Evolutionary conservation across 2,113 vertebrate species (phyloP), one percentile per base, ranked within the genome.

Genomic region (Xiphophorus hellerii): DNA sequence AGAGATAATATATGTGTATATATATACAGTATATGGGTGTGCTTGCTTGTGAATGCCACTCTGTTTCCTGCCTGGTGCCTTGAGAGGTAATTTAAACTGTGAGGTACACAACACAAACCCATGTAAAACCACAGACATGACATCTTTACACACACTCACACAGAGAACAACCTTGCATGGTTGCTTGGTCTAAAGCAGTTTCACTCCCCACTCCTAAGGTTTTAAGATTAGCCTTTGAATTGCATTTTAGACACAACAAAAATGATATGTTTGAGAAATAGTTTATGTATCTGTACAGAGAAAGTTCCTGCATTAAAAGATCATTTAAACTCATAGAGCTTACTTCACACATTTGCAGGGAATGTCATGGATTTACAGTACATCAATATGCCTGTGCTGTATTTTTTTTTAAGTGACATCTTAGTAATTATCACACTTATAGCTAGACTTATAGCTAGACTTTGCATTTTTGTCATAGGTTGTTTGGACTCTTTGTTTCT

Each of bases 61-160:
- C 25, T 69, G 44, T 66, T 86, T 61, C 54, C 69, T 37, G 73
- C 77, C 20, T 77, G n/a, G 37, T 63, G 73, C 74, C 42, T 61
- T 63, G 78, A 66, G 80, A 79, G 68, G 69, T 88, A 78, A 90
- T 90, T 73, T 78, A 77, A 62, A 84, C 80, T 86, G 88, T 86
- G 87, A 82, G 79, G 76, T 42, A 81, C 58, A 28, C 66, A 86
- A 84, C 75, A 84, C 58, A 62, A 78, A 62, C 84, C 75, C 51
- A 76, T 33, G 68, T 66, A 74, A 28, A 82, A 77, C 62, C 72
- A 61, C 63, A 70, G 68, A 76, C 30, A 81, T 37, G 64, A 67
- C 66, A 62, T 29, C 66, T 62, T 62, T 60, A 33, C 60, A 51
- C 33, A 77, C 14, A 71, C 35, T 78, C 30, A 69, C 51, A 69